Percentiles rank a stretch among this genome's conserved stretches.
phyloP scores from a whole-genome alignment of 2,888 invertebrate species.

The Clepsis dumicolana region DNA sequence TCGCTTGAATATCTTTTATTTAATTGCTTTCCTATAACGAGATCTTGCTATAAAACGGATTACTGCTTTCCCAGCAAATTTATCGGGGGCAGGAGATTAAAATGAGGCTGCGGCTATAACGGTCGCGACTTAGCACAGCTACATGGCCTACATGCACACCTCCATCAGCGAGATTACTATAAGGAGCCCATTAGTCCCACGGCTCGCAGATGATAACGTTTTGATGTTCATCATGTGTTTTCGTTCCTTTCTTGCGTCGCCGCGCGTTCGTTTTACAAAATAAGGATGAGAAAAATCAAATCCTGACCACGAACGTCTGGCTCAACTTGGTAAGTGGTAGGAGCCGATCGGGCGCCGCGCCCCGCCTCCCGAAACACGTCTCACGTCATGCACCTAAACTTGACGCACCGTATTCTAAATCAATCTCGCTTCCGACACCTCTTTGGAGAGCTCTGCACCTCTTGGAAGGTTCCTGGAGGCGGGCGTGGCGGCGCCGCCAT shows the following conservation, averaged over 20 bases:
- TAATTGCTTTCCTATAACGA: conserved; percentile 62
- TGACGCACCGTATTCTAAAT: conserved; percentile 43
- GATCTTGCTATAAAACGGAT: conserved; percentile 56
- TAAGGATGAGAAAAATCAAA: conserved; percentile 99
- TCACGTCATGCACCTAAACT: conserved; percentile 54
- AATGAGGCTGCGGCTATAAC: conserved; percentile 58
- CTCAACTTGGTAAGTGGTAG: conserved; percentile 97
- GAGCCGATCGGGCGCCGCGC: conserved; percentile 76
- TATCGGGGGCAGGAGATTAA: conserved; percentile 57
- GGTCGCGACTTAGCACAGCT: conserved; percentile 38
- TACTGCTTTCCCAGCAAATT: conserved; percentile 54
- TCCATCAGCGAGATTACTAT: conserved; percentile 40
- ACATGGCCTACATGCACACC: conserved; percentile 37
- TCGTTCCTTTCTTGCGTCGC: conserved; percentile 84
- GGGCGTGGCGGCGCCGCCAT: conserved; percentile 68
- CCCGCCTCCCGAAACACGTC: conserved; percentile 68
- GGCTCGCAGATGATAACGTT: conserved; percentile 47
- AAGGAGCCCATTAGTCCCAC: conserved; percentile 25
- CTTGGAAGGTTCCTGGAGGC: conserved; percentile 67
- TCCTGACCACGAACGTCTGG: conserved; percentile 99
- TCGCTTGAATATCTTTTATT: conserved; percentile 57
- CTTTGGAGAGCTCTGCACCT: conserved; percentile 33
- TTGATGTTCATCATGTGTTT: conserved; percentile 78
- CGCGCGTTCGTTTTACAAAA: conserved; percentile 88
- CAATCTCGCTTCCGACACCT: conserved; percentile 42